phyloP scores from a whole-genome alignment of 2,888 invertebrate genomes.

The Diaphora mendica region DNA sequence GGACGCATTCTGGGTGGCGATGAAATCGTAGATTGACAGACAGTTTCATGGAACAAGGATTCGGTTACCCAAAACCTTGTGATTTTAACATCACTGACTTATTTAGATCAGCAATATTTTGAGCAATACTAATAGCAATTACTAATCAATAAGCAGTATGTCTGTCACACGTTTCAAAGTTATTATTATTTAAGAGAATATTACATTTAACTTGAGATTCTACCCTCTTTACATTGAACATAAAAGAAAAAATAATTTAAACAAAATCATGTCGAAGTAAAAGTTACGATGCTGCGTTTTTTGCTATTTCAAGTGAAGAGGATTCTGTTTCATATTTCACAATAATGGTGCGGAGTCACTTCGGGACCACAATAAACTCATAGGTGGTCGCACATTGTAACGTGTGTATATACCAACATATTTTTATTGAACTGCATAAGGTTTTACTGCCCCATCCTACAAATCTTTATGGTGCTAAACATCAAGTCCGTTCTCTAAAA shows the following conservation, averaged over 20 bases:
- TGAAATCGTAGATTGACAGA: neutral
- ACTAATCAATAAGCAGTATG: neutral
- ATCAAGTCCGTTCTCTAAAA: slow-evolving; percentile 61
- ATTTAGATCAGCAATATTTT: slow-evolving; percentile 6
- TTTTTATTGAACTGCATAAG: slow-evolving; percentile 77
- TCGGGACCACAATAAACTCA: slow-evolving; percentile 68
- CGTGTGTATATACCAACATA: slow-evolving; percentile 71
- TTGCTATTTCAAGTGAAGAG: slow-evolving; percentile 35
- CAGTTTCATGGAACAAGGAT: neutral
- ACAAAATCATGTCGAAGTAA: slow-evolving; percentile 29
- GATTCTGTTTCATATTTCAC: slow-evolving; percentile 64
- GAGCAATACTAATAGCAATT: neutral
- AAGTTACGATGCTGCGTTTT: slow-evolving; percentile 36
- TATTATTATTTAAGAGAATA: slow-evolving; percentile 27
- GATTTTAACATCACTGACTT: neutral
- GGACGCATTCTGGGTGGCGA: neutral
- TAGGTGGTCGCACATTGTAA: slow-evolving; percentile 72
- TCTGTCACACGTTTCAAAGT: slow-evolving; percentile 13
- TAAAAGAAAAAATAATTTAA: slow-evolving; percentile 29
- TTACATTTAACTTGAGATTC: slow-evolving; percentile 33
- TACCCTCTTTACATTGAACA: slow-evolving; percentile 27
- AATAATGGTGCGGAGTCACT: slow-evolving; percentile 58
- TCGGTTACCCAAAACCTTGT: neutral
- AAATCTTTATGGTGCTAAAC: slow-evolving; percentile 67
- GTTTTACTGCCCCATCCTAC: slow-evolving; percentile 74